phyloP scores from a whole-genome alignment of 2,113 vertebrate genomes.

The Lycaon pictus region DNA sequence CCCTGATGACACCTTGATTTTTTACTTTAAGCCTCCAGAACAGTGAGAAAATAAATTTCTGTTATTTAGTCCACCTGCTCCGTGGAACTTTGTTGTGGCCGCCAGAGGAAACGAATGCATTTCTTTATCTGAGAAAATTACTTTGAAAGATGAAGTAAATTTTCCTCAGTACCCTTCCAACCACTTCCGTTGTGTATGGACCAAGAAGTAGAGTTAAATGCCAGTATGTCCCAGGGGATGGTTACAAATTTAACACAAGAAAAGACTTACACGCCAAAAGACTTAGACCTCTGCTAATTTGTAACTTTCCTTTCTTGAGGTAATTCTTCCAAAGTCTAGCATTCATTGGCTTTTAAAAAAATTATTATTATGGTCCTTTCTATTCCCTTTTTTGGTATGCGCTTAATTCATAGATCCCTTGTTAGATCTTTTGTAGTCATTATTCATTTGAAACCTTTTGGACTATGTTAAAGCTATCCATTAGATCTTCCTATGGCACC shows the following conservation, averaged over 20 bases:
- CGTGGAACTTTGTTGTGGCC: not conserved
- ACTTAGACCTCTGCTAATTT: not conserved
- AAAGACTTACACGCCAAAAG: not conserved
- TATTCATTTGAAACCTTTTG: not conserved
- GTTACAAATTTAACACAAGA: not conserved
- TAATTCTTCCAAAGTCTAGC: not conserved
- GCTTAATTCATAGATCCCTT: not conserved
- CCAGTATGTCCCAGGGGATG: not conserved
- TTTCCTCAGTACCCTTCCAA: not conserved
- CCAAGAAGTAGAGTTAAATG: not conserved
- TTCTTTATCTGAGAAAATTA: constrained; percentile 14
- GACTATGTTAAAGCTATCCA: not conserved
- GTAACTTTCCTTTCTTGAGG: not conserved
- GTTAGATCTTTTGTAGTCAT: not conserved
- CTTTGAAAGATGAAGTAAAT: not conserved
- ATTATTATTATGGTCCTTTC: not conserved
- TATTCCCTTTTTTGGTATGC: not conserved
- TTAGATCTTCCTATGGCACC: not conserved
- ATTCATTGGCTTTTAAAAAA: not conserved
- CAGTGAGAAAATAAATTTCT: not conserved
- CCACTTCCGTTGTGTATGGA: not conserved
- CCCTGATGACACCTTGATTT: not conserved
- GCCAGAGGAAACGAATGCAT: not conserved
- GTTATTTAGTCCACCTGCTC: not conserved
- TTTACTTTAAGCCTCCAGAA: not conserved